Base-by-base conservation (phyloP, 2,113 vertebrate species). In the Hippocampus guttulatus region DNA sequence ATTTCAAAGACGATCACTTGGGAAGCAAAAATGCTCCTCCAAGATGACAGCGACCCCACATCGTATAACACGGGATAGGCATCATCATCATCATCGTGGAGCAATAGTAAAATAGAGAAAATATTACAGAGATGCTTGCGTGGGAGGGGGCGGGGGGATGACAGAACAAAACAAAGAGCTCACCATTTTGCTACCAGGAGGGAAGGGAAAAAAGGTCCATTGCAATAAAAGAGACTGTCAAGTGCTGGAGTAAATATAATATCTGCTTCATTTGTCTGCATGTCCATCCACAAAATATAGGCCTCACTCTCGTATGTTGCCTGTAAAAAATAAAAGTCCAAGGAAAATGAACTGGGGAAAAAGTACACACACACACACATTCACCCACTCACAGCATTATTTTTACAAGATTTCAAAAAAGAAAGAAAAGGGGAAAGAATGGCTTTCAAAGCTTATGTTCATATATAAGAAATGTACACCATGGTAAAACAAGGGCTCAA, bases 371-470 rank as follows among this genome's bases (percentile, higher is more conserved):
- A 89, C 90, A 89, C 79, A 30, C 66, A 52, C 8, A 38, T 30
- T 8, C 79, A 30, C 66, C 30, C 8, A 38, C 49, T 8, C 49
- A 91, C 88, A 92, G 91, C 89, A 92, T 92, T 92, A 91, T 75
- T 81, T 81, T 88, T 91, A 95, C 91, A 93, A 95, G 91, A 91
- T 93, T 95, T 94, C 90, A 91, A 92, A 94, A 92, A 92, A 88
- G 90, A 90, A 49, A 49, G 2, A 51, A 92, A 30, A 90, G 84
- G 92, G 20, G 38, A 43, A 41, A 91, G 89, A 92, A 92, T 92
- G 87, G 87, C 89, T 91, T 93, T 92, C 88, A 94, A 90, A 92
- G 93, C 92, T 94, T 94, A 93, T 92, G 94, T 94, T 94, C 92
- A 92, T 91, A 93, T 73, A 90, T 93, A 51, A 64, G 75, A 76